Evolutionary conservation across 2,797 vertebrate genomes (phyloP).

Genomic region (Malurus splendens): DNA sequence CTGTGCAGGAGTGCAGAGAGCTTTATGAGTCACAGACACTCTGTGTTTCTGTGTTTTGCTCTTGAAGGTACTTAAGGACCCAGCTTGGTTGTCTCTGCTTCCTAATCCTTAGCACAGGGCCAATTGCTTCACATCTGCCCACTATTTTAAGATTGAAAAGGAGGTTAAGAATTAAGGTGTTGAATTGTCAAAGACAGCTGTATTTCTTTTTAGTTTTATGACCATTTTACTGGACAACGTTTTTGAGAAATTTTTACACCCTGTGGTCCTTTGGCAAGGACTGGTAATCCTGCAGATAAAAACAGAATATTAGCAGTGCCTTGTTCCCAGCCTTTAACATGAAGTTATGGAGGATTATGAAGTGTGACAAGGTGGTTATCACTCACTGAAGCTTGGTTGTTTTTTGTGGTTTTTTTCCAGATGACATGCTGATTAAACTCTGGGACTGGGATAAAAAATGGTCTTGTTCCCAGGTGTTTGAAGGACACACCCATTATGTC

Average conservation of each 20-base stretch:
- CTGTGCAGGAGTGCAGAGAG: neutral
- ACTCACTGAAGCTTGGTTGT: neutral
- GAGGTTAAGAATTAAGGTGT: too few relatives aligned
- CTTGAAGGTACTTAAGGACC: neutral
- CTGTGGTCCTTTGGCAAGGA: neutral
- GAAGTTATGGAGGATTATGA: neutral
- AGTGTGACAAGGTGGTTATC: neutral
- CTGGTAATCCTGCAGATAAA: neutral
- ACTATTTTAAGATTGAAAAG: neutral
- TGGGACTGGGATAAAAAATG: conserved; percentile 99
- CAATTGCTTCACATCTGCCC: neutral
- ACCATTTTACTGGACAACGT: neutral
- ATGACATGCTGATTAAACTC: conserved; percentile 98
- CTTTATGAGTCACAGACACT: neutral
- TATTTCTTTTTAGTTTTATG: neutral
- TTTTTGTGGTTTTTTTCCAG: conserved; percentile 61
- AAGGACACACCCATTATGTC: conserved; percentile 97
- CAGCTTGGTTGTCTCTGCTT: neutral
- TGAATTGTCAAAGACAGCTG: neutral
- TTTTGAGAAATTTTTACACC: neutral
- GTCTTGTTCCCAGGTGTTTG: conserved; percentile 97
- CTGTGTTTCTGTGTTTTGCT: neutral
- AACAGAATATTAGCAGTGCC: neutral
- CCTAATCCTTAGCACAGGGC: rapidly evolving
- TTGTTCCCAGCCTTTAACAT: neutral